phyloP scores from a whole-genome alignment of 2,797 vertebrate genomes.

The Loriculus beryllinus region DNA sequence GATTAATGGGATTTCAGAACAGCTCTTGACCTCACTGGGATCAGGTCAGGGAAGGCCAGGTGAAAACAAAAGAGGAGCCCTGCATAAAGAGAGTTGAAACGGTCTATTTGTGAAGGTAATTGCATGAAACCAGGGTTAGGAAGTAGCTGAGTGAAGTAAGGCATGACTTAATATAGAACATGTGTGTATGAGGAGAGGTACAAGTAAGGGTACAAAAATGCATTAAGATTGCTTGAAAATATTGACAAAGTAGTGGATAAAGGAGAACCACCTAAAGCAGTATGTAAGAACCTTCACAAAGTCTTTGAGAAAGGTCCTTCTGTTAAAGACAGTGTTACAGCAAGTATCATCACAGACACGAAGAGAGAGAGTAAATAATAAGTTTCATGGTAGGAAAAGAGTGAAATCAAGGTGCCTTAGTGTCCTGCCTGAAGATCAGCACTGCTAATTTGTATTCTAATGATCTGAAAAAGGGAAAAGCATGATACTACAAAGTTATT shows the following conservation, averaged over 20 bases:
- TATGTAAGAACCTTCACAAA: neutral
- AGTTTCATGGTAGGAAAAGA: neutral
- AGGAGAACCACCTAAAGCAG: neutral
- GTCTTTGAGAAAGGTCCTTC: neutral
- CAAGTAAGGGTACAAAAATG: slow-evolving; percentile 7
- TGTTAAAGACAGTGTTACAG: neutral
- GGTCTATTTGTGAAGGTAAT: slow-evolving; percentile 51
- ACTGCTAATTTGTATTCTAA: neutral
- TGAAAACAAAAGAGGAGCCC: slow-evolving; percentile 38
- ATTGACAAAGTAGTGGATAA: neutral
- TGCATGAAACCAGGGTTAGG: slow-evolving; percentile 30
- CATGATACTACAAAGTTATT: neutral
- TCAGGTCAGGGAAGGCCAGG: slow-evolving; percentile 30
- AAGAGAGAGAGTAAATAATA: neutral
- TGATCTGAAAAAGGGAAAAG: neutral
- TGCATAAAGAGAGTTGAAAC: slow-evolving; percentile 33
- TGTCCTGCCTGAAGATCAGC: neutral
- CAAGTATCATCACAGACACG: neutral
- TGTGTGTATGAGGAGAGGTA: neutral
- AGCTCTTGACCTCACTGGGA: slow-evolving; percentile 20
- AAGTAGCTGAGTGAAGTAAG: neutral
- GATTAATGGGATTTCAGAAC: slow-evolving; percentile 40
- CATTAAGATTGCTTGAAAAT: neutral
- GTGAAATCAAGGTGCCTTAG: neutral
- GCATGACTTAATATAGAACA: slow-evolving; percentile 32